These are phyloP conservation scores for Bemisia tabaci DNA, from an alignment of 1,140 invertebrate species.

Conservation along the genomic window DNA sequence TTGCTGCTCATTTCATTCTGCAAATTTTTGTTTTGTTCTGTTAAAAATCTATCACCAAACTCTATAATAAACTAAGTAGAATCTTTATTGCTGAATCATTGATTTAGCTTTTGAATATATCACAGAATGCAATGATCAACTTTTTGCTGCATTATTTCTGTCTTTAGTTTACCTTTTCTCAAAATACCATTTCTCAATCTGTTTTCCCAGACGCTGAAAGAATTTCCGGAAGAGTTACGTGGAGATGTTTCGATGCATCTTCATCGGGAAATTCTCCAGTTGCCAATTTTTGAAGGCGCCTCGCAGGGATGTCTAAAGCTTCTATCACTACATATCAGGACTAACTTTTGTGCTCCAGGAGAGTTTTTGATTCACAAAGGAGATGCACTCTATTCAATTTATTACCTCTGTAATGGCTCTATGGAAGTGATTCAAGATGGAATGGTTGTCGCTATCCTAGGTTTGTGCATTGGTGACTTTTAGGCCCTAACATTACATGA, in stretches of 20 bases:
- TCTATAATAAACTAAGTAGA: too few species aligned
- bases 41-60: too few species aligned
- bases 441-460: constrained; percentile 96
- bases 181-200: too few species aligned
- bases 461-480: constrained; percentile 39
- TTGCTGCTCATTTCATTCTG: too few species aligned
- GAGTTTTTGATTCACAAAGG: constrained; percentile 94
- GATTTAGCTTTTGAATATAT: too few species aligned
- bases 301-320: constrained; percentile 86
- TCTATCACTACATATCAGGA: constrained; percentile 74
- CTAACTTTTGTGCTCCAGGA: constrained; percentile 89
- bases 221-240: constrained; percentile 88
- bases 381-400: constrained; percentile 89
- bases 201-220: constrained; percentile 69
- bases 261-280: constrained; percentile 81
- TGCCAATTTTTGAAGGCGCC: constrained; percentile 86
- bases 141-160: too few species aligned
- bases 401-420: constrained; percentile 92
- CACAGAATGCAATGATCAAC: too few species aligned
- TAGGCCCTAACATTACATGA: constrained; percentile 4
- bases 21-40: too few species aligned
- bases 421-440: constrained; percentile 97
- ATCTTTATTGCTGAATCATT: too few species aligned
- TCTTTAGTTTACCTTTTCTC: too few species aligned
- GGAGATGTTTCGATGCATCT: constrained; percentile 93